These are phyloP conservation scores for Thera obeliscata DNA, from an alignment of 2,888 invertebrate species.

Conservation along the genomic window DNA sequence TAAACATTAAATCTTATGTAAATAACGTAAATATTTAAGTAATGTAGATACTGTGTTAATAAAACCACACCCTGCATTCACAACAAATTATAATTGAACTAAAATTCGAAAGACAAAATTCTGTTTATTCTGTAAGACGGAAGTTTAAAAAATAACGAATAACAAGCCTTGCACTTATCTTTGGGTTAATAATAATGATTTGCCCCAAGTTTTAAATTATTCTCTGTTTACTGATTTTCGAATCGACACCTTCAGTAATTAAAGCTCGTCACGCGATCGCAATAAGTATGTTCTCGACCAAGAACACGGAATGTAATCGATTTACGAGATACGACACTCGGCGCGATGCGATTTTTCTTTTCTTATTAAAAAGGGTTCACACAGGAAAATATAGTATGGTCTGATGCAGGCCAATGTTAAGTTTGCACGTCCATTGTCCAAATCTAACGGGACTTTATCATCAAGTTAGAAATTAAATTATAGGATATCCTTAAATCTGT, in stretches of 20 bases:
- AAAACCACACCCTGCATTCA: neutral
- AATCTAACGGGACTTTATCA: too few species aligned
- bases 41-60: neutral
- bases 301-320: conserved; percentile 77
- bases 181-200: conserved; percentile 74
- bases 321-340: conserved; percentile 54
- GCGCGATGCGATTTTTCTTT: conserved; percentile 6
- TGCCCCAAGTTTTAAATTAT: conserved; percentile 67
- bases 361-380: too few species aligned
- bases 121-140: conserved; percentile 39
- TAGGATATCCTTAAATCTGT: too few species aligned
- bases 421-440: too few species aligned
- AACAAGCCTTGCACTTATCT: conserved; percentile 56
- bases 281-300: conserved; percentile 57
- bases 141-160: conserved; percentile 44
- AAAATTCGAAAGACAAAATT: conserved; percentile 21
- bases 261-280: conserved; percentile 77
- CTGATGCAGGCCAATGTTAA: too few species aligned
- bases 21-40: neutral
- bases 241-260: conserved; percentile 82
- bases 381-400: too few species aligned
- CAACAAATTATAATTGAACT: conserved; percentile 12
- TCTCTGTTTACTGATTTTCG: conserved; percentile 72
- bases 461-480: too few species aligned
- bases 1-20: too few species aligned